These are phyloP conservation scores for Pluvianellus socialis DNA, from an alignment of 2,113 vertebrate species.

Conservation along the genomic window DNA sequence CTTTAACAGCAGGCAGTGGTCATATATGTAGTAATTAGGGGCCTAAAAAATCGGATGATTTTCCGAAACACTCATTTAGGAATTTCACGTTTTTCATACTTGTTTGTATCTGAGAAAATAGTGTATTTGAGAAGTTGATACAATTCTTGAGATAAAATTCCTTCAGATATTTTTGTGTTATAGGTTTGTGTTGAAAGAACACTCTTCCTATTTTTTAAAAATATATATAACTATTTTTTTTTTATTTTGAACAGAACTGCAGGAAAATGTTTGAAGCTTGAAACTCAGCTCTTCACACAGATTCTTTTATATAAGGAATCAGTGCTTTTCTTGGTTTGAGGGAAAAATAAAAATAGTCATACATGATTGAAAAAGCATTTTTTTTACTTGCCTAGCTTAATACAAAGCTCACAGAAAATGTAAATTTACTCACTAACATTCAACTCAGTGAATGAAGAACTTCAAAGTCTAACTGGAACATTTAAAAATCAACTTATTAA, in stretches of 20 bases:
- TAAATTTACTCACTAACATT: slow-evolving; percentile 29
- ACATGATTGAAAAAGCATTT: slow-evolving; percentile 19
- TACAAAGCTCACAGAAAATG: slow-evolving; percentile 19
- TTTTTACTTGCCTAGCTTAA: slow-evolving; percentile 11
- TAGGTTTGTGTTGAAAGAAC: background rate
- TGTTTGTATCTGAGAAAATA: background rate
- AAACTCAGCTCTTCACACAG: background rate
- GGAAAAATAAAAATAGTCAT: background rate
- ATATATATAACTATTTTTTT: background rate
- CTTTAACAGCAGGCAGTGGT: background rate
- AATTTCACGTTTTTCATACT: background rate
- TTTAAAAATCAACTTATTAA: slow-evolving; percentile 14
- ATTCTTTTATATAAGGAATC: background rate
- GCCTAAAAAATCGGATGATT: background rate
- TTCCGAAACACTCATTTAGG: background rate
- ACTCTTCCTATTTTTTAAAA: background rate
- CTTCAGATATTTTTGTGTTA: background rate
- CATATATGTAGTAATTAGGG: background rate
- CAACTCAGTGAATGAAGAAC: background rate
- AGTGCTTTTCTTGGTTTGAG: background rate
- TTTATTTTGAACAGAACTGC: background rate
- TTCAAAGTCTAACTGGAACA: slow-evolving; percentile 8
- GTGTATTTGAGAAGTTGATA: background rate
- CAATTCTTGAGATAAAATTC: background rate
- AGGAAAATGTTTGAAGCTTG: background rate